Evolutionary conservation across 2,113 vertebrate genomes (phyloP).

Genomic region (Eonycteris spelaea): DNA sequence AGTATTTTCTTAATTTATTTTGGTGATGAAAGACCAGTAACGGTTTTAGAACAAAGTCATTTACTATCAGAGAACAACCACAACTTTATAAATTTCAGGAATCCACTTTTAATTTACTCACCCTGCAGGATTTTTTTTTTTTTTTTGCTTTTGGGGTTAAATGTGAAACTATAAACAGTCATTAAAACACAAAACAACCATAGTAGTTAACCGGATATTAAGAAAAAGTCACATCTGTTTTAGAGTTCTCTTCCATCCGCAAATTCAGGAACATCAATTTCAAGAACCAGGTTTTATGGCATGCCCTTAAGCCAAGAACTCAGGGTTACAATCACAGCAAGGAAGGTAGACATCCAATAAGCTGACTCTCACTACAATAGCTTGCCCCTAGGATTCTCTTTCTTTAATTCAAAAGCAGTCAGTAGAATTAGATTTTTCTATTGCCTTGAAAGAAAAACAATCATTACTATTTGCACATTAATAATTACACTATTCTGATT

Average conservation of each 20-base stretch:
- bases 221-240: constrained; percentile 70
- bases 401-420: constrained; percentile 37
- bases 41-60: background rate
- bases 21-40: background rate
- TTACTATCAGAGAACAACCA: constrained; percentile 12
- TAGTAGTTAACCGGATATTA: constrained; percentile 73
- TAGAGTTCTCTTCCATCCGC: constrained; percentile 42
- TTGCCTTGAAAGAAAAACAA: constrained; percentile 32
- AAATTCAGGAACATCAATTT: constrained; percentile 63
- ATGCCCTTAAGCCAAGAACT: constrained; percentile 59
- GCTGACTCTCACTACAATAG: background rate
- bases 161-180: constrained; percentile 72
- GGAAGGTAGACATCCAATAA: constrained; percentile 3
- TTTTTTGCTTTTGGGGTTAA: constrained; percentile 63
- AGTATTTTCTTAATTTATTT: constrained; percentile 29
- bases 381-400: constrained; percentile 26
- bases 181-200: constrained; percentile 71
- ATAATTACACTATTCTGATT: background rate
- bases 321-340: constrained; percentile 65
- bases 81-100: constrained; percentile 38
- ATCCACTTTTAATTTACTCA: constrained; percentile 68
- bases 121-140: constrained; percentile 62
- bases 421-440: constrained; percentile 22
- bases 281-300: constrained; percentile 61
- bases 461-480: background rate